These are phyloP conservation scores for Pogonognathellus flavescens DNA, from an alignment of 1,140 invertebrate species.

Conservation along the genomic window DNA sequence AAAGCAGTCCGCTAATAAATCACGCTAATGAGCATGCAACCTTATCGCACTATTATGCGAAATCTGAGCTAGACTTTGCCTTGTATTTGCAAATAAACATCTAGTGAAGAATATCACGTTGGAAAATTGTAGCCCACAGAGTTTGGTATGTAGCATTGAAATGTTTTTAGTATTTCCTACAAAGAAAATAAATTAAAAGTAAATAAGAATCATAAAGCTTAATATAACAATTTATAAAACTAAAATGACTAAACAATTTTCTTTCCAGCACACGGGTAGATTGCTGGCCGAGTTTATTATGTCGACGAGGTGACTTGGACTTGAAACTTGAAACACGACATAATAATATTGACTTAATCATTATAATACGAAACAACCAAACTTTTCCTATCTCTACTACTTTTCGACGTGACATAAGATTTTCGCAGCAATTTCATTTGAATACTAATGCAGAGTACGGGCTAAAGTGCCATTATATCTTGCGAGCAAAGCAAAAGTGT, in stretches of 20 bases:
- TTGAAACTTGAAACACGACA: not conserved
- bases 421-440: not conserved
- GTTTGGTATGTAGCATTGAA: constrained; percentile 2
- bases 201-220: not conserved
- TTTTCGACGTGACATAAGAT: not conserved
- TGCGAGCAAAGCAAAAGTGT: constrained; percentile 4
- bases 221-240: not conserved
- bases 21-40: constrained; percentile 49
- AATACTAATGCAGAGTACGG: not conserved
- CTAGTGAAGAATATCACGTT: constrained; percentile 17
- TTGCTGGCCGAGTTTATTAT: too few species aligned
- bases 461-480: not conserved
- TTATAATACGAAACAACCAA: not conserved
- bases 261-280: too few species aligned
- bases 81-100: not conserved
- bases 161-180: constrained; percentile 23
- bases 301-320: not conserved
- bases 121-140: too few species aligned
- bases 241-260: not conserved
- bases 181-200: constrained; percentile 18
- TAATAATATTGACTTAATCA: not conserved
- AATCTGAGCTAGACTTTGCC: constrained; percentile 8
- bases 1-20: constrained; percentile 30
- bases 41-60: constrained; percentile 9
- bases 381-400: not conserved